phyloP scores from a whole-genome alignment of 2,113 vertebrate species.

The Tringa solitaria region DNA sequence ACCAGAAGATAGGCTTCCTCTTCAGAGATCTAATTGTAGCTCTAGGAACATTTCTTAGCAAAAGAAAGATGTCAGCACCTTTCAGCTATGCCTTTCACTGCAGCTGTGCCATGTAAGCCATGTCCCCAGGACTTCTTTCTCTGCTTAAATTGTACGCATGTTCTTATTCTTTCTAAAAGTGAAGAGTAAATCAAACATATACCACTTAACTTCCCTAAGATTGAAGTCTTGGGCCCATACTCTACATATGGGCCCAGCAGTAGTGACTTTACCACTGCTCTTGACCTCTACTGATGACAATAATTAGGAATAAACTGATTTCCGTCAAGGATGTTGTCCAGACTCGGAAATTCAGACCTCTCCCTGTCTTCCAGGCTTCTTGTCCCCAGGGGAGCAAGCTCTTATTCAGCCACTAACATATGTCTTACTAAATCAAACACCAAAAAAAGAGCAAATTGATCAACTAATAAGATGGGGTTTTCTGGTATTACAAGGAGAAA shows the following conservation, averaged over 20 bases:
- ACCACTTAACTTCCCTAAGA: neutral
- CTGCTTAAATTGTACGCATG: neutral
- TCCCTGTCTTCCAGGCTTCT: neutral
- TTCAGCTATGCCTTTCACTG: neutral
- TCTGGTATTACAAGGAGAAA: neutral
- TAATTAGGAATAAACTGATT: neutral
- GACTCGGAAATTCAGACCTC: neutral
- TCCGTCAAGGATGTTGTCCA: neutral
- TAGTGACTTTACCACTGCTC: neutral
- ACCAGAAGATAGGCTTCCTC: neutral
- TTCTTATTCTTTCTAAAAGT: neutral
- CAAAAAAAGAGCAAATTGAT: neutral
- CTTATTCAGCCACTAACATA: neutral
- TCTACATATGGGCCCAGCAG: neutral
- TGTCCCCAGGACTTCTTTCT: neutral
- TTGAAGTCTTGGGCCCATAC: neutral
- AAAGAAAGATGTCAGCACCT: neutral
- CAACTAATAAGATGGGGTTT: neutral
- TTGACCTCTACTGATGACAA: neutral
- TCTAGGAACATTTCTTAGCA: neutral
- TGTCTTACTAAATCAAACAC: neutral
- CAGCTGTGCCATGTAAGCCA: neutral
- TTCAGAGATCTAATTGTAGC: neutral
- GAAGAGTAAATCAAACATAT: neutral
- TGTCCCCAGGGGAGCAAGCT: neutral